These are phyloP conservation scores for Pangasius sanitwongsei DNA, from an alignment of 2,797 vertebrate genomes.

Conservation along the genomic window DNA sequence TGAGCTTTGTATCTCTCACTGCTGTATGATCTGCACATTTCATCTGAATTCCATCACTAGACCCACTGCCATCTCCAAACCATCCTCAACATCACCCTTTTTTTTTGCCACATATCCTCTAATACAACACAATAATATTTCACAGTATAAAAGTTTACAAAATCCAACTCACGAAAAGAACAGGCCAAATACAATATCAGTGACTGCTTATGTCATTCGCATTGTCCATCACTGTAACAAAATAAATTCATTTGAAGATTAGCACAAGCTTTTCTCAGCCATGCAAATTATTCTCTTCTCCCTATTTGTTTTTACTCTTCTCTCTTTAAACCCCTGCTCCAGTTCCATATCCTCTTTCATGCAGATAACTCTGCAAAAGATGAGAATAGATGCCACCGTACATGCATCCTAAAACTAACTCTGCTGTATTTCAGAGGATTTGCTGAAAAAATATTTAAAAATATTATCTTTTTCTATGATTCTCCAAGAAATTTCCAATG, in stretches of 20 bases:
- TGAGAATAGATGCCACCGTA: neutral
- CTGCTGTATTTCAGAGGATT: neutral
- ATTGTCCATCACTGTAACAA: neutral
- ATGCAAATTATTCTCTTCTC: neutral
- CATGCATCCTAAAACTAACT: neutral
- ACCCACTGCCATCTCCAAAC: neutral
- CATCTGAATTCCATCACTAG: neutral
- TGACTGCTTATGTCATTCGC: neutral
- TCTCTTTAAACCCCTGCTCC: neutral
- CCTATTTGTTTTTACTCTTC: neutral
- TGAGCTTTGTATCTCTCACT: neutral
- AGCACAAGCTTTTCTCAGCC: too few relatives aligned
- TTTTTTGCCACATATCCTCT: neutral
- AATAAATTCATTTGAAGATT: neutral
- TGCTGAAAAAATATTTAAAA: neutral
- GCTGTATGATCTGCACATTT: neutral
- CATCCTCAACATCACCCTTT: neutral
- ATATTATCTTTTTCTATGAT: neutral
- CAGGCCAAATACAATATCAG: neutral
- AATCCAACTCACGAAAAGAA: neutral
- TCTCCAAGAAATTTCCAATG: neutral
- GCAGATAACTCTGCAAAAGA: neutral
- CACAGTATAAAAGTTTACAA: neutral
- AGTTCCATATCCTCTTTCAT: neutral
- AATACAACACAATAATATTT: neutral